Percentiles rank a stretch among this genome's conserved stretches.
Conservation (phyloP, 1,140 invertebrate species). For the Microplitis demolitor region DNA sequence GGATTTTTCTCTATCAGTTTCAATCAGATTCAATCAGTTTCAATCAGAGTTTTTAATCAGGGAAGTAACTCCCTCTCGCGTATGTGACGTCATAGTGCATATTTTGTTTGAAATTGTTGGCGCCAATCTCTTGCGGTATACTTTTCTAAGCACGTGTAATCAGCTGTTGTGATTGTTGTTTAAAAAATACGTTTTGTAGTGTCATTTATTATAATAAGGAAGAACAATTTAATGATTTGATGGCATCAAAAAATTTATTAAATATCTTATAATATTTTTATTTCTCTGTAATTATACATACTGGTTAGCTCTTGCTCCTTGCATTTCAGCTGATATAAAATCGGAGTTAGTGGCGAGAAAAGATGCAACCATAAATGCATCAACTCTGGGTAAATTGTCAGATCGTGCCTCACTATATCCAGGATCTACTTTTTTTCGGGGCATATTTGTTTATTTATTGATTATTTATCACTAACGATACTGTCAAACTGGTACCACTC, state of each 20-base stretch:
- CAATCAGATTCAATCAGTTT: no score
- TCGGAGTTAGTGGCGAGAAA: background rate
- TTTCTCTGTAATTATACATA: no score
- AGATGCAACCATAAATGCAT: slow-evolving; percentile 7
- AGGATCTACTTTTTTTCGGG: slow-evolving; percentile 9
- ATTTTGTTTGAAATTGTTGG: background rate
- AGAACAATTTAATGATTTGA: background rate
- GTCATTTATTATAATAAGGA: background rate
- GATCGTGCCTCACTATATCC: slow-evolving; percentile 8
- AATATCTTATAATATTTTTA: no score
- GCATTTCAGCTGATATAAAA: slow-evolving; percentile 4
- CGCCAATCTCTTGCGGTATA: background rate
- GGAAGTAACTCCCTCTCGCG: background rate
- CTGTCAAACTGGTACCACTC: background rate
- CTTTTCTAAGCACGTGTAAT: background rate
- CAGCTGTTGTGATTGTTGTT: background rate
- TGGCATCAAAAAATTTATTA: background rate
- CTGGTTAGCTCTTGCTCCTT: slow-evolving; percentile 8
- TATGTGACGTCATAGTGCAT: background rate
- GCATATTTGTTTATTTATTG: background rate
- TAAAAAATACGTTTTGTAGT: background rate
- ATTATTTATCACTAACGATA: background rate
- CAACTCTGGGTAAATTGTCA: background rate
- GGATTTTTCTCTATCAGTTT: no score
- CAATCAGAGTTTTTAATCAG: no score